Percentiles rank a stretch among this genome's conserved stretches.
These are phyloP conservation scores for Speoplatyrhinus poulsoni DNA, from an alignment of 2,113 vertebrate species.

Conservation along the genomic window DNA sequence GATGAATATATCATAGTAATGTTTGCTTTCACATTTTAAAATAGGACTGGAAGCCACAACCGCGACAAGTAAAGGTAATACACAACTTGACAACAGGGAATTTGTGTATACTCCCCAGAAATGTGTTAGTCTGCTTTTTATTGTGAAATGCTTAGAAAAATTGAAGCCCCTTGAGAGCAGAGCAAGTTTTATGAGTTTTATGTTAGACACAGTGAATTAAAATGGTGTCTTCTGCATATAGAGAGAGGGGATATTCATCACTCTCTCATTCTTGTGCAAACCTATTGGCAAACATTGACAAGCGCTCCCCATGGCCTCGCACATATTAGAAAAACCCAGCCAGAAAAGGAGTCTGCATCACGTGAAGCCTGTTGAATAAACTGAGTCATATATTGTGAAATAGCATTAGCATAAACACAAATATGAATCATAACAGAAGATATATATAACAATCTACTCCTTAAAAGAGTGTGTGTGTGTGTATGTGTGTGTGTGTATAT, in stretches of 20 bases:
- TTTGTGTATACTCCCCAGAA: constrained; percentile 31
- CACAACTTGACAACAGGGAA: constrained; percentile 19
- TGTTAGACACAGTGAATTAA: constrained; percentile 23
- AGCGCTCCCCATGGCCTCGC: constrained; percentile 62
- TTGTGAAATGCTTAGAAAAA: constrained; percentile 44
- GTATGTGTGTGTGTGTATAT: constrained; percentile 15
- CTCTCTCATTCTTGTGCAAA: constrained; percentile 68
- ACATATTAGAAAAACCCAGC: constrained; percentile 72
- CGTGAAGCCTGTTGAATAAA: constrained; percentile 59
- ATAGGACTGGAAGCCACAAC: constrained; percentile 6
- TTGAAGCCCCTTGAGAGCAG: constrained; percentile 37
- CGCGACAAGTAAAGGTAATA: constrained; percentile 27
- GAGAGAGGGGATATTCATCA: constrained; percentile 66
- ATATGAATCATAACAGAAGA: constrained; percentile 67
- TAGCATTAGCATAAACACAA: constrained; percentile 56
- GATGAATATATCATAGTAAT: constrained; percentile 24
- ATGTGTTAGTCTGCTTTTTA: constrained; percentile 24
- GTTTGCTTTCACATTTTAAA: constrained; percentile 16
- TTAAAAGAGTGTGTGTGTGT: constrained; percentile 15
- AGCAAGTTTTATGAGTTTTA: constrained; percentile 30
- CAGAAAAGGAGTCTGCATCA: constrained; percentile 62
- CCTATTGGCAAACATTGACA: constrained; percentile 73
- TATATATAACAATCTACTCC: constrained; percentile 45
- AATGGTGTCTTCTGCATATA: constrained; percentile 55
- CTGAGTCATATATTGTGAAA: constrained; percentile 63